Evolutionary conservation across 1,140 invertebrate genomes (phyloP), one percentile per base, ranked within the genome.

Genomic region (Diprion similis): DNA sequence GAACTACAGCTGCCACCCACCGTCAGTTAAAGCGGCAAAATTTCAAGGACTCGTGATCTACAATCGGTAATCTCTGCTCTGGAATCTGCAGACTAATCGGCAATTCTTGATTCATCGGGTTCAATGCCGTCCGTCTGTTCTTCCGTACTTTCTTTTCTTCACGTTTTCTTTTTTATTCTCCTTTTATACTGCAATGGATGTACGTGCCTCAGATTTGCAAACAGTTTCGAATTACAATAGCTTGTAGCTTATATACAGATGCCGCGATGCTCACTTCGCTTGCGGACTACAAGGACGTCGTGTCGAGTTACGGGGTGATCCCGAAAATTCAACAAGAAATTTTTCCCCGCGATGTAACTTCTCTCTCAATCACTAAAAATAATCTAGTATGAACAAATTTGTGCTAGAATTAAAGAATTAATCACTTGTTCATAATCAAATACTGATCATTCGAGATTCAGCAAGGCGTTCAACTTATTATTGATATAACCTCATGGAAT

Each of bases 131-230:
- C 18, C 48, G 18, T 3, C 6, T 46, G 8, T 72, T 66, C 15
- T 72, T n/a, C 37, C 37, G 0, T 51, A 8, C n/a, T 68, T 72
- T 76, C 76, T 72, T 73, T 45, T 68, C 46, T 47, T 72, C 72
- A 68, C 74, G 75, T 78, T 75, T 77, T 19, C 51, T 68, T 64
- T 37, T 67, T 10, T 11, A 17, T 11, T 15, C 18, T 10, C 11
- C 45, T 9, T 59, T 0, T 47, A 46, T 6, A 64, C 48, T 66
- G 65, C 71, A 7, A 18, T 37, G 24, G 2, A 37, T 37, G 24
- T 37, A 37, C 24, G 24, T 37, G 46, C 65, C 45, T 74, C 68
- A 77, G 78, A 78, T 80, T 80, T 79, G 76, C 79, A 77, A 80
- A 79, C 75, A 80, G 73, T 77, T 76, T 75, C 70, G 73, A 74